Conservation (phyloP, 2,888 invertebrate genomes). For the Cataglyphis albicans region DNA sequence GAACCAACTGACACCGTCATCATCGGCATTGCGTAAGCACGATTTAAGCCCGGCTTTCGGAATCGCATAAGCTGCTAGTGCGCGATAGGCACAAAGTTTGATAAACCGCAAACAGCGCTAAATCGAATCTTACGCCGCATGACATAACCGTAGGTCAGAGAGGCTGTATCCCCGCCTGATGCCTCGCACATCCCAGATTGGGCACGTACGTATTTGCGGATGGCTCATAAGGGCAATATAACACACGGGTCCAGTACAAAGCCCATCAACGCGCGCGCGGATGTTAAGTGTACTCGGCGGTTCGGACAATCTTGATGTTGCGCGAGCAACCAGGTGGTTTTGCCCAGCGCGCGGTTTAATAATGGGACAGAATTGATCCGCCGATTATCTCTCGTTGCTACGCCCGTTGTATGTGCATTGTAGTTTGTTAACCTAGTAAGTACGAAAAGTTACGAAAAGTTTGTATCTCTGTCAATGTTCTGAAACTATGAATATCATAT, state of each 20-base stretch:
- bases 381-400: constrained; percentile 33
- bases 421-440: not conserved
- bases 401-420: not conserved
- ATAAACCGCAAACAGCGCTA: constrained; percentile 70
- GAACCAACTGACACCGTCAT: not conserved
- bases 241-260: constrained; percentile 34
- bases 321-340: constrained; percentile 57
- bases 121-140: constrained; percentile 72
- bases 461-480: not conserved
- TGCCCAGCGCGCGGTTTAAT: constrained; percentile 55
- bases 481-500: not conserved
- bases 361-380: constrained; percentile 63
- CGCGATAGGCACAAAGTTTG: constrained; percentile 72
- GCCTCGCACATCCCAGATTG: constrained; percentile 49
- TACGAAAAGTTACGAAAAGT: not conserved
- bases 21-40: constrained; percentile 31
- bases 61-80: constrained; percentile 67
- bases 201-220: constrained; percentile 59
- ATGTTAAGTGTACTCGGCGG: constrained; percentile 64
- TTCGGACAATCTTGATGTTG: constrained; percentile 58
- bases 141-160: constrained; percentile 65
- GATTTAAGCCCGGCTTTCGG: constrained; percentile 63
- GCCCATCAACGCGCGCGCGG: constrained; percentile 36
- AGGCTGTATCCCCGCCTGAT: constrained; percentile 53
- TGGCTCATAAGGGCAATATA: constrained; percentile 60